Evolutionary conservation across 1,140 invertebrate species (phyloP).

Genomic region (Coenobita brevimanus): DNA sequence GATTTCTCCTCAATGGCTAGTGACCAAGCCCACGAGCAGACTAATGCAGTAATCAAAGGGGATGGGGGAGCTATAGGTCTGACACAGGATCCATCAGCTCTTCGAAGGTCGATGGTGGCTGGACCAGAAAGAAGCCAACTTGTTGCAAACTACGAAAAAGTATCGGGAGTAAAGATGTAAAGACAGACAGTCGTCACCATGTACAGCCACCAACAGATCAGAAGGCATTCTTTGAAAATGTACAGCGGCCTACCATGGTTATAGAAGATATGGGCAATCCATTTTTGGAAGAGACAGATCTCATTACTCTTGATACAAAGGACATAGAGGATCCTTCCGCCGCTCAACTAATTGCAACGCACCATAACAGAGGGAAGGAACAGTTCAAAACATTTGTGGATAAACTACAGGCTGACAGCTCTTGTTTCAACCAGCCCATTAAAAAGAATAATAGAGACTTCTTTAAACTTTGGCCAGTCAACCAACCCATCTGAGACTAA

Average conservation of each 20-base stretch:
- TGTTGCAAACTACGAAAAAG: background rate
- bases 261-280: constrained; percentile 13
- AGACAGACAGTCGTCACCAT: background rate
- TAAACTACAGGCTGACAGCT: background rate
- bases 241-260: background rate
- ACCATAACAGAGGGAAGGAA: background rate
- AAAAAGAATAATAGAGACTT: background rate
- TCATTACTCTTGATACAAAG: background rate
- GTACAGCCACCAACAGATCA: constrained; percentile 4
- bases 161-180: background rate
- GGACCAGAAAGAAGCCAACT: background rate
- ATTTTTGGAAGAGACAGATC: background rate
- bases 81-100: too few relatives aligned
- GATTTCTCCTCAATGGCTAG: background rate
- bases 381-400: background rate
- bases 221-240: background rate
- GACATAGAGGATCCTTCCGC: constrained; percentile 10
- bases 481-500: background rate
- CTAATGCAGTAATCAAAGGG: constrained; percentile 1
- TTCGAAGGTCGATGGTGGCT: background rate
- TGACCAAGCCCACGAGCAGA: constrained; percentile 13
- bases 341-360: background rate
- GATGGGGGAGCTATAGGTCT: too few relatives aligned
- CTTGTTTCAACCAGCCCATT: background rate
- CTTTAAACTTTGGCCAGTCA: background rate